A percentile compares a stretch with the other conserved stretches of the same genome.
Conservation (phyloP, 2,888 invertebrate species). For the Bellardia bayeri region DNA sequence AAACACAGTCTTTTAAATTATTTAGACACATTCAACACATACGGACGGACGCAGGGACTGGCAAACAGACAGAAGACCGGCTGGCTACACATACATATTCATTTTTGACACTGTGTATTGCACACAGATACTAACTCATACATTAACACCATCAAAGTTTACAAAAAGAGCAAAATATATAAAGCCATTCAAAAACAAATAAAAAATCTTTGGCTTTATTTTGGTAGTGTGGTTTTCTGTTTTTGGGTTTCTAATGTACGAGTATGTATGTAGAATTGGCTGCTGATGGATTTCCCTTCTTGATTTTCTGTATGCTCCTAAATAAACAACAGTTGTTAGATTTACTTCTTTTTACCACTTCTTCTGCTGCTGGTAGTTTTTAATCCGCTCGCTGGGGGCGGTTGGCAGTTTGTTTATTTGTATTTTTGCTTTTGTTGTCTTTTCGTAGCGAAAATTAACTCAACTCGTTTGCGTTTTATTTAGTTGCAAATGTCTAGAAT, state of each 20-base stretch:
- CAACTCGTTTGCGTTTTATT: conserved; percentile 7
- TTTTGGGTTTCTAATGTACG: background rate
- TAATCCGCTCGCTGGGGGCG: background rate
- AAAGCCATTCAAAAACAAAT: conserved; percentile 5
- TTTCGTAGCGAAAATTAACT: conserved; percentile 11
- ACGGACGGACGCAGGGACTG: background rate
- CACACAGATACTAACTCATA: background rate
- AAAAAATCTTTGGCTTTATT: conserved; percentile 10
- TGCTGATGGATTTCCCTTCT: conserved; percentile 3
- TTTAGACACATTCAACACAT: conserved; percentile 6
- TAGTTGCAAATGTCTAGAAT: conserved; percentile 15
- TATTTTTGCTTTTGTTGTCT: background rate
- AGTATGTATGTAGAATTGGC: background rate
- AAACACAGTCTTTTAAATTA: background rate
- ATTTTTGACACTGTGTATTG: background rate
- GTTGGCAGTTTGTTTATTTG: background rate
- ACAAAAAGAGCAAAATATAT: background rate
- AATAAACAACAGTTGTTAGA: conserved; percentile 25
- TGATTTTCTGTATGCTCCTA: background rate
- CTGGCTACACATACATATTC: no score
- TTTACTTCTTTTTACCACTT: background rate
- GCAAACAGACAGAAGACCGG: background rate
- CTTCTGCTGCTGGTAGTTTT: background rate
- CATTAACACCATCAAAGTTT: background rate
- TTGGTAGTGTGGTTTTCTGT: background rate